Conservation (phyloP, 2,888 invertebrate species). For the Machimus atricapillus region DNA sequence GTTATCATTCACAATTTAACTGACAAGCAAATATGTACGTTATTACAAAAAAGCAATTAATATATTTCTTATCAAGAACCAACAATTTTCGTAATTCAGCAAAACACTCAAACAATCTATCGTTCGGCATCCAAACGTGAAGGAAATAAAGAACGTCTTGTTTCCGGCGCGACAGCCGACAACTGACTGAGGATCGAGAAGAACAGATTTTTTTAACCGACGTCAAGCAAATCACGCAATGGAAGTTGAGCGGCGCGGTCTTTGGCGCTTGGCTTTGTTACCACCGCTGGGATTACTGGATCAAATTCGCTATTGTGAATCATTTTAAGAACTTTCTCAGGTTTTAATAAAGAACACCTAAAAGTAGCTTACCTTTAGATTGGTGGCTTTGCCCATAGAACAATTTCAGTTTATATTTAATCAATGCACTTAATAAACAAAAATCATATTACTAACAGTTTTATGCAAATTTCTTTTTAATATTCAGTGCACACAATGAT, state of each 20-base stretch:
- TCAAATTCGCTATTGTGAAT: not conserved
- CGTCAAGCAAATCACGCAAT: not conserved
- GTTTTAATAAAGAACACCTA: not conserved
- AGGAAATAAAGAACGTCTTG: not conserved
- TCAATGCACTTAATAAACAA: not conserved
- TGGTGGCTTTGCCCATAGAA: not conserved
- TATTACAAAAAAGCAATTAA: not conserved
- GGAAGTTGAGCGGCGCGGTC: not conserved
- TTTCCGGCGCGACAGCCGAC: not conserved
- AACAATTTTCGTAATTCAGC: not conserved
- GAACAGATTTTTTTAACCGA: not conserved
- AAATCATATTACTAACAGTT: not conserved
- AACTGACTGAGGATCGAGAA: not conserved
- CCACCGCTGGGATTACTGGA: not conserved
- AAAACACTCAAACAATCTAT: not conserved
- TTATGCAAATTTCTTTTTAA: not conserved
- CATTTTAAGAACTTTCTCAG: not conserved
- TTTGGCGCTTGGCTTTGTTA: not conserved
- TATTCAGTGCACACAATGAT: not conserved
- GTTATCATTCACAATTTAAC: not conserved
- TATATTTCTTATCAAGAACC: not conserved
- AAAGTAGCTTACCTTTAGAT: not conserved
- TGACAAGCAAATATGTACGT: not conserved
- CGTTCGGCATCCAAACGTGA: not conserved
- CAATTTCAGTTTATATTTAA: not conserved